A percentile compares a stretch with the other conserved stretches of the same genome.
Evolutionary conservation across 2,888 invertebrate genomes (phyloP).

Genomic region (Acrobasis consociella): DNA sequence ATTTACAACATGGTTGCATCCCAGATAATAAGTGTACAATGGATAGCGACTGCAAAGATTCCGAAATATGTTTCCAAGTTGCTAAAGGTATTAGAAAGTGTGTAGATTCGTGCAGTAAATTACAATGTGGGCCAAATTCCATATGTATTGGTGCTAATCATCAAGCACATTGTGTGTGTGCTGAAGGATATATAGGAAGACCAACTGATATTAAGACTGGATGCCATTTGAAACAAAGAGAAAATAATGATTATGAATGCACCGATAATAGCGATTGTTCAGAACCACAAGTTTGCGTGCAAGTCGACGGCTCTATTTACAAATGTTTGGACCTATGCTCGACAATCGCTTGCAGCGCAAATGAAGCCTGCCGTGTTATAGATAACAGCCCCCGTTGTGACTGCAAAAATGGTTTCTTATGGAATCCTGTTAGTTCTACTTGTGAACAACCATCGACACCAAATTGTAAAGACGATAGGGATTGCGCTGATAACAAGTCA

Average conservation of each 20-base stretch:
- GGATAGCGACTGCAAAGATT: constrained; percentile 91
- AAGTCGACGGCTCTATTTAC: constrained; percentile 83
- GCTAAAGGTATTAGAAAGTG: constrained; percentile 91
- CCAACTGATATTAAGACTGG: constrained; percentile 91
- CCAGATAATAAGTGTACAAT: constrained; percentile 89
- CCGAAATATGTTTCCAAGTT: constrained; percentile 94
- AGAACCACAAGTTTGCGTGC: constrained; percentile 86
- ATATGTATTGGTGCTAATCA: constrained; percentile 93
- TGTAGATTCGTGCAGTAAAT: constrained; percentile 92
- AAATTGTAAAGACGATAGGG: constrained; percentile 87
- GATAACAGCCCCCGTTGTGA: constrained; percentile 89
- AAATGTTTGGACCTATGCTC: constrained; percentile 91
- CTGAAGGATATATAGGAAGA: constrained; percentile 91
- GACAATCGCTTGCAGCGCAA: constrained; percentile 90
- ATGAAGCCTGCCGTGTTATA: constrained; percentile 90
- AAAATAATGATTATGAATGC: constrained; percentile 84
- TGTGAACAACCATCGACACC: constrained; percentile 95
- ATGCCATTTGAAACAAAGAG: constrained; percentile 87
- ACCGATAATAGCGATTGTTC: constrained; percentile 87
- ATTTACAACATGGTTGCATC: constrained; percentile 87
- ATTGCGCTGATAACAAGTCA: constrained; percentile 87
- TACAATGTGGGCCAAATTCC: constrained; percentile 95
- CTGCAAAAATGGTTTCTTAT: constrained; percentile 89
- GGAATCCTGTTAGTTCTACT: constrained; percentile 91
- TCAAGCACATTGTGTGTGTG: constrained; percentile 92